Percentiles rank a stretch among this genome's conserved stretches.
Conservation (phyloP, 2,113 vertebrate species). For the Heliornis fulica region DNA sequence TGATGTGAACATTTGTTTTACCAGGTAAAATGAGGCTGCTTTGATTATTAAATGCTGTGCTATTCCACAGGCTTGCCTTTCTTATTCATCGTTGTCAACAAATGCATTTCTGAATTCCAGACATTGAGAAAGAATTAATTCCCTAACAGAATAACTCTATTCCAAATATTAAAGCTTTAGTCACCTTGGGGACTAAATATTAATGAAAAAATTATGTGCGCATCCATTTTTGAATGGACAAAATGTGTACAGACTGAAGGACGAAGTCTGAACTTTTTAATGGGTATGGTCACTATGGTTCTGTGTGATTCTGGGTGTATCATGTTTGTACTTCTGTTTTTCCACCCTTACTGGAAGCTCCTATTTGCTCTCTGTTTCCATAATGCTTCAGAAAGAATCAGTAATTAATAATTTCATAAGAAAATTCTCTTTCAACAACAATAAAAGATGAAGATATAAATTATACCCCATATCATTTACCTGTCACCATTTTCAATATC, state of each 20-base stretch:
- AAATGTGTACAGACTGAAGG: background rate
- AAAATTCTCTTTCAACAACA: background rate
- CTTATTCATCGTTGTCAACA: background rate
- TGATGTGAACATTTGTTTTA: background rate
- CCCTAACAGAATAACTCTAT: background rate
- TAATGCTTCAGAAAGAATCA: background rate
- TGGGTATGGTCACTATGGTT: background rate
- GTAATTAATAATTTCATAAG: background rate
- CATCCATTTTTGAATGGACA: background rate
- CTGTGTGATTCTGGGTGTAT: background rate
- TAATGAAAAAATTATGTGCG: background rate
- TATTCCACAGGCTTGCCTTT: background rate
- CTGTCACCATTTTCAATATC: background rate
- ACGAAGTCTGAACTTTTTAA: background rate
- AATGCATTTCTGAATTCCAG: background rate
- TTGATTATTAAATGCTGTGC: background rate
- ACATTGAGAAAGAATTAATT: background rate
- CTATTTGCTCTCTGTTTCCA: background rate
- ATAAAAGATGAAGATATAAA: background rate
- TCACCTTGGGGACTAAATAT: background rate
- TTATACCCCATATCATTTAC: background rate
- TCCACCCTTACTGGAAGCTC: background rate
- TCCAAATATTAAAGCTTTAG: background rate
- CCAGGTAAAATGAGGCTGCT: background rate
- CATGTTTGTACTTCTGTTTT: background rate